Base-by-base conservation (phyloP, 2,888 invertebrate species). In the Monoplex corrugatus region DNA sequence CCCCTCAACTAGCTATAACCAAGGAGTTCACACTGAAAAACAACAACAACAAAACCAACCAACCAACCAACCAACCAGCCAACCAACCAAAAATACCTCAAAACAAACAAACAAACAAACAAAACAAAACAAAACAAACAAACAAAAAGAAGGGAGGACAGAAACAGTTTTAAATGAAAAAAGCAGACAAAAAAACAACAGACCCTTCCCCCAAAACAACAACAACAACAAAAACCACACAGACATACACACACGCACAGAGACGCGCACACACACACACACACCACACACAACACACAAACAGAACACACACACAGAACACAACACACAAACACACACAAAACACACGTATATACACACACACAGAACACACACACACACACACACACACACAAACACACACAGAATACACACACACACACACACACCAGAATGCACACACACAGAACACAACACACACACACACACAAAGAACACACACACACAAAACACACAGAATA, bases 251-350 rank as follows among this genome's bases (percentile, higher is more conserved):
- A 50, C 8, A 68, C 63, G 3, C 63, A 68, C 63, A 6, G 5
- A 68, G 23, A 68, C 63, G 13, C 8, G 10, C 63, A 68, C 63
- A 68, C 63, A 68, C 63, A 68, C 63, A 68, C 63, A 68, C 63
- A 68, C 63, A 23, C 63, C 63, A 23, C 63, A 23, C 63, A 23
- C 63, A 3, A 68, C 63, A 68, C 63, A 68, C 63, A 68, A 19
- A 68, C 63, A 68, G n/a, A n/a, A n/a, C 63, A 68, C 63, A 68
- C 63, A 68, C 63, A 68, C 63, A n/a, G n/a, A n/a, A n/a, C n/a
- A n/a, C n/a, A n/a, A n/a, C n/a, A 68, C 63, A 68, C 63, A 68
- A 10, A 68, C 63, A 68, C 63, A 68, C 63, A 28, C 63, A 68
- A 28, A 19, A 68, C 63, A 68, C 63, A 13, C 63, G 28, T n/a